A percentile compares a stretch with the other conserved stretches of the same genome.
These are phyloP conservation scores for Natrix natrix DNA, from an alignment of 2,797 vertebrate genomes.

Conservation along the genomic window DNA sequence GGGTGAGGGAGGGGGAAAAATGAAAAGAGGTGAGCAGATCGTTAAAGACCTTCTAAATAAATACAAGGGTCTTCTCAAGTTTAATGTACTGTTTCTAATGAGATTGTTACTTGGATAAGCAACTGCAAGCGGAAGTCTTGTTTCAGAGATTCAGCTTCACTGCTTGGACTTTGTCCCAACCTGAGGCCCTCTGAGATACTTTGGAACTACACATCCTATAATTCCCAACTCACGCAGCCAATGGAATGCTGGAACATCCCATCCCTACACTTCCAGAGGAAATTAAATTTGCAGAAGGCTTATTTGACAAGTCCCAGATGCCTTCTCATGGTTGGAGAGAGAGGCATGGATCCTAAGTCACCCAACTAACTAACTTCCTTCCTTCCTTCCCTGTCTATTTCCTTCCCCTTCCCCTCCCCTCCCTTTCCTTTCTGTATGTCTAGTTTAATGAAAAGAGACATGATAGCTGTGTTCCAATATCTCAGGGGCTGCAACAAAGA, in stretches of 20 bases:
- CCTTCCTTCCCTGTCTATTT: neutral
- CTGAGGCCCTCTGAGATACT: neutral
- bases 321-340: too few relatives aligned
- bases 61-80: conserved; percentile 12
- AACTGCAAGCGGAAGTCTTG: conserved; percentile 1
- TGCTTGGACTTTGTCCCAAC: conserved; percentile 4
- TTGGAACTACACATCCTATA: neutral
- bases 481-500: too few relatives aligned
- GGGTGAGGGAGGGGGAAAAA: neutral
- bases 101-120: conserved; percentile 17
- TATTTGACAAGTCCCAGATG: neutral
- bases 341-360: neutral
- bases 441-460: too few relatives aligned
- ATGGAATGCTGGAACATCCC: neutral
- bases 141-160: neutral
- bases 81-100: conserved; percentile 20
- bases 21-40: neutral
- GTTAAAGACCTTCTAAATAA: conserved; percentile 20
- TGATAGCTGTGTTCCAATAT: too few relatives aligned
- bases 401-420: too few relatives aligned
- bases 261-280: neutral
- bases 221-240: neutral
- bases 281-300: neutral
- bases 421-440: too few relatives aligned
- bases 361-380: too few relatives aligned